Percentiles rank a stretch among this genome's conserved stretches.
phyloP scores from a whole-genome alignment of 1,140 invertebrate species.

The Drosophila micromelanica region DNA sequence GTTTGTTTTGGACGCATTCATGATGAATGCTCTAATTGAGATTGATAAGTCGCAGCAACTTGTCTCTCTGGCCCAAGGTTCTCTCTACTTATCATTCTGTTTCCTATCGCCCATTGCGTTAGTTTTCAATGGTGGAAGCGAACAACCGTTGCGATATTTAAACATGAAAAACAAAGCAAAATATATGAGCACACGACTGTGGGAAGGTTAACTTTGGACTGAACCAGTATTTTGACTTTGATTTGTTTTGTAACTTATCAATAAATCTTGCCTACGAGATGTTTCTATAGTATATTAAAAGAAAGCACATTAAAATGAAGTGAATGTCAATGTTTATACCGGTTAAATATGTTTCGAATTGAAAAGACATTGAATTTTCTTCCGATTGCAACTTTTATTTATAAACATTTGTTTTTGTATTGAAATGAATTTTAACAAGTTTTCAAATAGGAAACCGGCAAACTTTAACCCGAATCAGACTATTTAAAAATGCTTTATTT shows the following conservation, averaged over 20 bases:
- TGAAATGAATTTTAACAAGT: too few species aligned
- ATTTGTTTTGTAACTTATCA: not conserved
- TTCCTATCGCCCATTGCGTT: conserved; percentile 39
- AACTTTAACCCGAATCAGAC: too few species aligned
- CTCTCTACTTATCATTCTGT: conserved; percentile 28
- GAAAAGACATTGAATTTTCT: too few species aligned
- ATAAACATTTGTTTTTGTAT: too few species aligned
- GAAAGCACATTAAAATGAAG: too few species aligned
- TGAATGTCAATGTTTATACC: not conserved
- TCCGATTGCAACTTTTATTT: too few species aligned
- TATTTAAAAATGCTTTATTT: too few species aligned
- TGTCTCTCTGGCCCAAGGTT: conserved; percentile 38
- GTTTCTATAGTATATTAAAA: too few species aligned
- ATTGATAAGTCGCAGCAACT: conserved; percentile 42
- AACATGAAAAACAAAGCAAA: not conserved
- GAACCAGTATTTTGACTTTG: conserved; percentile 12
- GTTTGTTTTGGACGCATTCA: not conserved
- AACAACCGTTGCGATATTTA: conserved; percentile 7
- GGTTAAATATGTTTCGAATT: too few species aligned
- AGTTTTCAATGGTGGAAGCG: conserved; percentile 34
- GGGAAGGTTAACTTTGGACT: conserved; percentile 3
- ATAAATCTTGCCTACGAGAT: too few species aligned
- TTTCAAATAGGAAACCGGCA: too few species aligned
- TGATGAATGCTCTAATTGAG: conserved; percentile 60
- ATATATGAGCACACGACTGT: not conserved